These are phyloP conservation scores for Laticauda colubrina DNA, from an alignment of 2,113 vertebrate genomes.

Conservation along the genomic window DNA sequence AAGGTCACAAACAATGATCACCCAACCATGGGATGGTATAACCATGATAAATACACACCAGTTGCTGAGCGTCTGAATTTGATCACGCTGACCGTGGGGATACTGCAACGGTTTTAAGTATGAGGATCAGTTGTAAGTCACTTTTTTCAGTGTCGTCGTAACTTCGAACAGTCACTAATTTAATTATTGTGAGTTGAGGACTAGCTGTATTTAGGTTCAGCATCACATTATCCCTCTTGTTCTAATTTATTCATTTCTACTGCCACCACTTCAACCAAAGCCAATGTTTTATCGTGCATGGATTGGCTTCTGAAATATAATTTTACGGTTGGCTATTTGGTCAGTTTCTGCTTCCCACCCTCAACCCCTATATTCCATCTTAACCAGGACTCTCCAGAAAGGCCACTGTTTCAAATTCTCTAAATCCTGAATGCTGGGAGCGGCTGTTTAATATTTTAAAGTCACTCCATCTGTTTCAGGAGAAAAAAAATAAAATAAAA, in stretches of 20 bases:
- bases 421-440: constrained; percentile 62
- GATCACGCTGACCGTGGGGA: too few species aligned
- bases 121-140: rapidly evolving
- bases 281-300: rapidly evolving
- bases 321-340: constrained; percentile 39
- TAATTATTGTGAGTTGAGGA: not conserved
- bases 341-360: constrained; percentile 15
- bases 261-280: not conserved
- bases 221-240: constrained; percentile 5
- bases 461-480: constrained; percentile 66
- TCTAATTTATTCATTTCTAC: not conserved
- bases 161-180: too few species aligned
- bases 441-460: constrained; percentile 69
- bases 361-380: not conserved
- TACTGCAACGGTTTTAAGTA: too few species aligned
- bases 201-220: not conserved
- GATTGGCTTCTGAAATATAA: not conserved
- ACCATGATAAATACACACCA: too few species aligned
- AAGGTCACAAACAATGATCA: too few species aligned
- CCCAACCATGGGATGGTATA: too few species aligned
- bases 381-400: constrained; percentile 25
- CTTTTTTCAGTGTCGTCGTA: too few species aligned
- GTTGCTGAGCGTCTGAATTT: too few species aligned
- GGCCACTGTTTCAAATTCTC: constrained; percentile 55
- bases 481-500: not conserved